These are phyloP conservation scores for Chrysemys picta DNA, from an alignment of 2,113 vertebrate genomes.

Conservation along the genomic window DNA sequence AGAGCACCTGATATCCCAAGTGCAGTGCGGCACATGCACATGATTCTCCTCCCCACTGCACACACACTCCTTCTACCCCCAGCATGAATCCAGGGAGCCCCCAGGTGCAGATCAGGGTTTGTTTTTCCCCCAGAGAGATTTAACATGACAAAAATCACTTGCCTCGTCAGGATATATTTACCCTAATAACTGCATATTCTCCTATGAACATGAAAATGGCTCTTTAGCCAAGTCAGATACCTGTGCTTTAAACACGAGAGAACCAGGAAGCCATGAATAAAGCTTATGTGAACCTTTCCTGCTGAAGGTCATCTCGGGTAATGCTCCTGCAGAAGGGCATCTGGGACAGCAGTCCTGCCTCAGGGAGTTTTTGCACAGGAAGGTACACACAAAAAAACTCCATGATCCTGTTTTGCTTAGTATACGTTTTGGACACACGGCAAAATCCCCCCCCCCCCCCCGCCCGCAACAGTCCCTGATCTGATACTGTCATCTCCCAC, in stretches of 20 bases:
- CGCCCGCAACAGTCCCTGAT: background rate
- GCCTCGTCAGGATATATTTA: accelerated
- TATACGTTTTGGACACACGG: accelerated
- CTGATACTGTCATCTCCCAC: background rate
- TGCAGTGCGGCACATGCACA: accelerated
- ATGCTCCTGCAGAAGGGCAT: background rate
- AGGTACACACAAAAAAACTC: background rate
- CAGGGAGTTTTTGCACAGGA: background rate
- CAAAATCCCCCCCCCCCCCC: background rate
- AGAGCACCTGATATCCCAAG: background rate
- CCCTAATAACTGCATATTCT: background rate
- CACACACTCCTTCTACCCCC: background rate
- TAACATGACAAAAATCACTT: background rate
- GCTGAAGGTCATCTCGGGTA: slow-evolving; percentile 12
- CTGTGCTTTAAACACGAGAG: background rate
- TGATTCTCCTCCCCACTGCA: accelerated
- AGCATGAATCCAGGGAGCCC: background rate
- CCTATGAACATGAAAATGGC: background rate
- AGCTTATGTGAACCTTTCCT: background rate
- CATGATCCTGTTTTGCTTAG: background rate
- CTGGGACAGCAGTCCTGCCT: background rate
- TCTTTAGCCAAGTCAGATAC: background rate
- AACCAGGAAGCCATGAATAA: background rate
- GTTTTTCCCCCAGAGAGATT: background rate
- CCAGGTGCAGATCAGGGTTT: background rate